Base-by-base conservation (phyloP, 2,797 vertebrate species). In the Masticophis lateralis region DNA sequence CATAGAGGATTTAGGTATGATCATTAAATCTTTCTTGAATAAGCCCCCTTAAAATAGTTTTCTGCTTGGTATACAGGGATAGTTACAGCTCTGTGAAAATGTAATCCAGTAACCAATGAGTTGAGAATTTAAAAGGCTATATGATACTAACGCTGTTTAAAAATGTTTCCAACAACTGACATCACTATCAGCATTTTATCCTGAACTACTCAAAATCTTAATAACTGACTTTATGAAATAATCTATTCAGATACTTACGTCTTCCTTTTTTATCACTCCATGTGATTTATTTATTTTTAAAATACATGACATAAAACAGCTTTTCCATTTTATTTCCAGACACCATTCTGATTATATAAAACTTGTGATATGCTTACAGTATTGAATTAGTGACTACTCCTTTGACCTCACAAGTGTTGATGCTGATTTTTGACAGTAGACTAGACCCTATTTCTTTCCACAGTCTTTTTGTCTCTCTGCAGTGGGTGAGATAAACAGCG, bases 271-370 rank as follows among this genome's bases (percentile, higher is more conserved):
- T 20, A 32, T 60, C 7, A 43, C 20, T 12, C 20, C 20, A 25
- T 25, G 20, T 47, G 37, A 22, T 43, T 83, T 11, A 10, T 43
- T 79, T 43, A 47, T 83, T 83, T 83, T 83, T 83, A 4, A 79
- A 83, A 61, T 14, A 89, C 55, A 53, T 66, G 91, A 90, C 92
- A 53, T 92, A 92, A 94, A 89, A 0, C 69, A 1, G 94, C 79
- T 83, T n/a, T 10, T 57, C 56, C 1, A 25, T 66, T 32, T 1
- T 96, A 94, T 96, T 95, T 43, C 91, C 32, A 92, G 94, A 56
- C 37, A 20, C 28, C 86, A n/a, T 9, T 66, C 25, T 6, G 56
- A 79, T 51, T 95, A 96, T 94, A 37, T 93, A 59, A 28, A 51
- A 74, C 55, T 7, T 88, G 37, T n/a, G 63, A 47, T 47, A 16